Evolutionary conservation across 2,888 invertebrate genomes (phyloP), one percentile per base, ranked within the genome.

Genomic region (Ophraella communa): DNA sequence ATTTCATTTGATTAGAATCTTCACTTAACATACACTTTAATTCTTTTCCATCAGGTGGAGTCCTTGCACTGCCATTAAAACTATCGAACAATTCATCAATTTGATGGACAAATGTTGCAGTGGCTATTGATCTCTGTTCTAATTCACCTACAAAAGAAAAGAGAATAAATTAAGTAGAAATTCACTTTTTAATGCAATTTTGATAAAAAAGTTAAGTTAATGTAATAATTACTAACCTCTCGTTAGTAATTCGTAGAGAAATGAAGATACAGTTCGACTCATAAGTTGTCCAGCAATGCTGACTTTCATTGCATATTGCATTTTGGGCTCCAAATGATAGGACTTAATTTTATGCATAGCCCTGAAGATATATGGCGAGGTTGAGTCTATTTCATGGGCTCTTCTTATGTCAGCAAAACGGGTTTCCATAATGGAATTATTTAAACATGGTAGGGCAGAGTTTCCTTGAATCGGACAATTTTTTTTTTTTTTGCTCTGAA

Each of bases 301-400:
- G 1, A 27, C 27, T 33, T 33, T 33, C 33, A 10, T n/a, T 1
- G 10, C 33, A 11, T 2, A 33, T n/a, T 33, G n/a, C n/a, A 33
- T 53, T 53, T 35, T 30, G 14, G 53, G 53, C 14, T 39, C 23
- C 21, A 54, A 14, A 39, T 54, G 23, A 23, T 54, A 5, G 4
- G 18, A 17, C 5, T 54, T 39, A 20, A 54, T 54, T 54, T 54
- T 54, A 35, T 54, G 54, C 54, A 54, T 54, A n/a, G 35, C 35
- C 33, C 54, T 39, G 23, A 54, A 54, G 23, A 54, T 54, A 20
- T 39, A 35, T 33, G 33, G 33, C 10, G 54, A 35, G 4, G 3
- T 54, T 11, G 39, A 54, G 17, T 54, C 54, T n/a, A 54, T 54
- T 39, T 54, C 54, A 11, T 54, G 23, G 20, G 54, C 42, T 33